Base-by-base conservation (phyloP, 2,888 invertebrate genomes). In the Coleophora flavipennella region DNA sequence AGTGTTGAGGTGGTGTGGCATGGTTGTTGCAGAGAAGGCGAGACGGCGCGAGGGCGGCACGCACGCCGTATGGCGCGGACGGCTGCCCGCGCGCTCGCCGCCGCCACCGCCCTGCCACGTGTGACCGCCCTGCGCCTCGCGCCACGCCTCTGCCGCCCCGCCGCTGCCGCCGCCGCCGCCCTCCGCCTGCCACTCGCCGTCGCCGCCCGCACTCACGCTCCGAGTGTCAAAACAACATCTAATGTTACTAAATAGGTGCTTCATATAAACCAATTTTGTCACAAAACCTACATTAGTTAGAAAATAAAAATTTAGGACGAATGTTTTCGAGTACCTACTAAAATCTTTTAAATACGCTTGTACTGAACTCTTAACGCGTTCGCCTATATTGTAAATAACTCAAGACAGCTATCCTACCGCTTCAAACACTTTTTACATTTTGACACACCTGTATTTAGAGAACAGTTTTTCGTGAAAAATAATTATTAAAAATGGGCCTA, bases 341-440 rank as follows among this genome's bases (percentile, higher is more conserved):
- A 42, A 52, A 48, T 38, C 38, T 44, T 43, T 38, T 61, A 55
- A 63, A 67, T 71, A 70, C 54, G 75, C 75, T 75, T 75, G 57
- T 59, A 62, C 54, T 59, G 57, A 55, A 61, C 64, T 59, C 59
- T 66, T 65, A 56, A 64, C 46, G 54, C 52, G 55, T 57, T 59
- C 61, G 58, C 49, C 57, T 62, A 55, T 54, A 50, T 59, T 79
- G 77, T 79, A 79, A 67, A 80, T 79, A 74, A 51, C 64, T 59
- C 59, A 55, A 67, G 61, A 62, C 62, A 59, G 77, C 77, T 79
- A 73, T 49, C 53, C 55, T 62, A 66, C 67, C 60, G 77, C 80
- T 78, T 76, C 56, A 55, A 55, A 75, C 76, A 80, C 78, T 69
- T 76, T 74, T 64, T 66, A 71, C 69, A 70, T 70, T 75, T 70